Evolutionary conservation across 2,888 invertebrate genomes (phyloP), one percentile per base, ranked within the genome.

Genomic region (Germaria angustata): DNA sequence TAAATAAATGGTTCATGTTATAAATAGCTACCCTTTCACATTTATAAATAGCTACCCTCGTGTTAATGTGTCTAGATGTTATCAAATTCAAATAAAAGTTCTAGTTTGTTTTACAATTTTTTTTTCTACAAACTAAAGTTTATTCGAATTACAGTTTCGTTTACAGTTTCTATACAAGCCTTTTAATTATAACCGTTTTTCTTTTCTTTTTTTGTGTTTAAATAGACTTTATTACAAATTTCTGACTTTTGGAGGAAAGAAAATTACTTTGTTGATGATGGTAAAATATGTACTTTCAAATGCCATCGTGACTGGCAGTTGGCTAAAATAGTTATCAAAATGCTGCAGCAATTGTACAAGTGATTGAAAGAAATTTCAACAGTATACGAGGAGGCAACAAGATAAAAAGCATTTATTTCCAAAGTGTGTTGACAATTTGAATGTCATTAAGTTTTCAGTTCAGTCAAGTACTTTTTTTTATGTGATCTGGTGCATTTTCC

Each of bases 351-450:
- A 20, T 32, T 17, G 22, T 4, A 17, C 4, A 24, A 49, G 17
- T 24, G 51, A 69, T 51, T 68, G 55, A 46, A 55, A 46, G 22
- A 28, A 63, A 46, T 63, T 49, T 22, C 55, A 63, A 41, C 17
- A 8, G 22, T 9, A 24, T 53, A 39, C 55, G n/a, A 59, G 7
- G 22, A 49, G 49, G 9, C 49, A 49, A 36, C 46, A 24, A 46
- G 41, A 55, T 41, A 53, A 65, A 57, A 53, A 69, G 28, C 15
- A 17, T 22, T 32, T 20, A 9, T 39, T 63, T 66, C 13, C 11
- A 17, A 49, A 65, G 11, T 63, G 13, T 79, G 65, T 72, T 79
- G 71, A 72, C 78, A 79, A 72, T 72, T 57, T 24, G 32, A 79
- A 65, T 72, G 65, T 72, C 71, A 65, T 71, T 71, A 72, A 65